Evolutionary conservation across 1,140 invertebrate species (phyloP).

Genomic region (Globodera ellingtonae): DNA sequence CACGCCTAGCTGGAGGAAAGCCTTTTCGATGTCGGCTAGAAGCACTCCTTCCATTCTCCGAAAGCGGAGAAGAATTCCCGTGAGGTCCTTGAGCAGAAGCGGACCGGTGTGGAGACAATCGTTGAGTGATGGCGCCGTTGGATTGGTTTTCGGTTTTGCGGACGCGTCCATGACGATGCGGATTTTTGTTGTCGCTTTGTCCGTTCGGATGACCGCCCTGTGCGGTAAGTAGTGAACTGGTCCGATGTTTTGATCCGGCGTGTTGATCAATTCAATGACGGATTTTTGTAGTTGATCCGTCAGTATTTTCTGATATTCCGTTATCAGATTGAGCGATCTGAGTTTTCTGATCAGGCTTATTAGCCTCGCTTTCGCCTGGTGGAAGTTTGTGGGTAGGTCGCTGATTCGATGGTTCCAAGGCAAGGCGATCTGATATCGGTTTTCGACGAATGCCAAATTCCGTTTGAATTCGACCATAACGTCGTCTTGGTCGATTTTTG

Average conservation of each 20-base stretch:
- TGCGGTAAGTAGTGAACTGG: conserved; percentile 16
- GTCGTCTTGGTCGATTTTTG: conserved; percentile 15
- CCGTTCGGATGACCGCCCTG: conserved; percentile 2
- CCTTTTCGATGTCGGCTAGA: background rate
- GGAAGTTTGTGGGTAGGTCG: background rate
- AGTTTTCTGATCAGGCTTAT: background rate
- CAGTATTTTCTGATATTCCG: conserved; percentile 4
- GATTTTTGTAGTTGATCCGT: conserved; percentile 5
- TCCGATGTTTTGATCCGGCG: background rate
- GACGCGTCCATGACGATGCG: background rate
- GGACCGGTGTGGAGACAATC: conserved; percentile 10
- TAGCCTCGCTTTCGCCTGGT: background rate
- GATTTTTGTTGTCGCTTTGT: conserved; percentile 8
- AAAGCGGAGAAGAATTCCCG: background rate
- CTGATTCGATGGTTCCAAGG: background rate
- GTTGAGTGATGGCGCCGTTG: background rate
- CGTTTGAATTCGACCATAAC: conserved; percentile 1
- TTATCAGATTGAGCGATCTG: background rate
- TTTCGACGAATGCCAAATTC: background rate
- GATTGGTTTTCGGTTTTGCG: background rate
- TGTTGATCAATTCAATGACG: background rate
- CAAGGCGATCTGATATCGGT: conserved; percentile 2
- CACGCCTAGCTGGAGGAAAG: conserved; percentile 17
- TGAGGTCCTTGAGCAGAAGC: conserved; percentile 5
- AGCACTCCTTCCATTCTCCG: background rate